phyloP scores from a whole-genome alignment of 1,140 invertebrate genomes.

The Drosophila ercepeae region DNA sequence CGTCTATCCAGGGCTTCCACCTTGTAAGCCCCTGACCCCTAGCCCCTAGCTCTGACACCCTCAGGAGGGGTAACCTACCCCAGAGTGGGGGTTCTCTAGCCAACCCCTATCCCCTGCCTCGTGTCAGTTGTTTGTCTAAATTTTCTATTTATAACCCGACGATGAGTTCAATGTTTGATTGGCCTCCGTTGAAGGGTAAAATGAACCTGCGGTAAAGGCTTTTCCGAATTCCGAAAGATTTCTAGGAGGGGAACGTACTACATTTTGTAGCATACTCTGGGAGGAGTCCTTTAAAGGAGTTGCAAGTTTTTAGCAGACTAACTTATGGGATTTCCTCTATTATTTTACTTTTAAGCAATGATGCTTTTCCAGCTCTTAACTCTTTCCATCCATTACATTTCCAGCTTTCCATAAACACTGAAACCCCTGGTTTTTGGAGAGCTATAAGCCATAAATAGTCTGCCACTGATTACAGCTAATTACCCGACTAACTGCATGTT shows the following conservation, averaged over 20 bases:
- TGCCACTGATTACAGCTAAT: constrained; percentile 50
- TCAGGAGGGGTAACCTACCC: too few relatives aligned
- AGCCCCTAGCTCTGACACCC: not conserved
- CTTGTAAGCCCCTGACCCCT: not conserved
- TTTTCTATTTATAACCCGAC: constrained; percentile 51
- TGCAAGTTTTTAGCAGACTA: not conserved
- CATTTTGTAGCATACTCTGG: constrained; percentile 12
- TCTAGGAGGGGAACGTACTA: too few relatives aligned
- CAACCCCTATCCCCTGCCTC: constrained; percentile 29
- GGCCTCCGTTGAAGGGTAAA: constrained; percentile 46
- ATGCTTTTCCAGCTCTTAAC: too few relatives aligned
- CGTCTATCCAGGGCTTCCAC: not conserved
- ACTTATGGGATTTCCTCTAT: too few relatives aligned
- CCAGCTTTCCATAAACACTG: not conserved
- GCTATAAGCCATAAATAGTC: constrained; percentile 30
- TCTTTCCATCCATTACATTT: not conserved
- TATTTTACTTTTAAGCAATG: too few relatives aligned
- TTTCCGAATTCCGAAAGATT: not conserved
- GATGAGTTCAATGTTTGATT: constrained; percentile 60
- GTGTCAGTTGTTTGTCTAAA: constrained; percentile 51
- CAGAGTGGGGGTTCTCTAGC: too few relatives aligned
- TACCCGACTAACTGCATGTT: constrained; percentile 27
- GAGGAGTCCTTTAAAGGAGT: too few relatives aligned
- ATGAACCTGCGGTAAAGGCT: constrained; percentile 19
- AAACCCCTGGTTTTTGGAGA: not conserved